Base-by-base conservation (phyloP, 2,888 invertebrate species). In the Catocala sponsa region DNA sequence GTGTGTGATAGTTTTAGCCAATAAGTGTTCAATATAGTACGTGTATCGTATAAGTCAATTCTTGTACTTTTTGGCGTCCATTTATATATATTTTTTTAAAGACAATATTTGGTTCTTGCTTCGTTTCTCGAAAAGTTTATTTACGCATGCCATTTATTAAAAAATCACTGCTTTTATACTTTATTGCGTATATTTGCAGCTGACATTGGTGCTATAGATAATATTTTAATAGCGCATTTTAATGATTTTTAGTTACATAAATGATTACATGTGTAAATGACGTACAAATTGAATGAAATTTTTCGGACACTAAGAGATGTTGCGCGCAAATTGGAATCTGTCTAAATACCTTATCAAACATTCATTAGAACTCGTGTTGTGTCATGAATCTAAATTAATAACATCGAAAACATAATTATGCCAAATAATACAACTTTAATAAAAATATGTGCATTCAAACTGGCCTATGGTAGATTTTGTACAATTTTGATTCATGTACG, bases 1-100 rank as follows among this genome's bases (percentile, higher is more conserved):
- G 84, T 90, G 90, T 94, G 93, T 94, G 92, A 93, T 94, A 93
- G 91, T 88, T 91, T 90, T 94, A 94, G 93, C 93, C 93, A 87
- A 86, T 94, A 94, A 92, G 94, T 94, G 94, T 94, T 94, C 94
- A 93, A 87, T 88, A 86, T 89, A 91, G 83, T 88, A 89, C 82
- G 82, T 89, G 83, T 89, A 87, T 85, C 82, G 80, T 82, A 74
- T 91, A 91, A 89, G 92, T 93, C 89, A 92, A 91, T 91, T 92
- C 85, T 83, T 86, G 83, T 89, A 90, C 87, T 86, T 84, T 85
- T 91, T 90, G 88, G 85, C 90, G 91, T 92, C 91, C 90, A 89
- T 85, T 80, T 82, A 63, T 79, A 79, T 60, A 63, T 71, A 65
- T 76, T 33, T 38, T 25, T 75, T 62, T 59, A 65, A 76, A 68